Conservation (phyloP, 30 jellyfish, hydroid and myxozoan species). For the Hydra vulgaris region DNA sequence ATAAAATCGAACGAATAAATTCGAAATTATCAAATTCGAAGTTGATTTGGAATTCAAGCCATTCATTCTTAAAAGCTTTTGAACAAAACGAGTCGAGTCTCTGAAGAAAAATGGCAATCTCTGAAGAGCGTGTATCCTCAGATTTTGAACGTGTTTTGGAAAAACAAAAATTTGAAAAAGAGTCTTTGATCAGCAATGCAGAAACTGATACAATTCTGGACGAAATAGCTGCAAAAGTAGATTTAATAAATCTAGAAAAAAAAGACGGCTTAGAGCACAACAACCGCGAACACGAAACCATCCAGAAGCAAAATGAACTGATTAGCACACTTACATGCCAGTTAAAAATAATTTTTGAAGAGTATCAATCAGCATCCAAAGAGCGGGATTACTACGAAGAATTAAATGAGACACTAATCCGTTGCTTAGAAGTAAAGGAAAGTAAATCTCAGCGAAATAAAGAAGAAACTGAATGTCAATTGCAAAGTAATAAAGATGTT, state of each 20-base stretch:
- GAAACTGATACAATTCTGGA: slow-evolving; percentile 22
- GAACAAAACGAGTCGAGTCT: not conserved
- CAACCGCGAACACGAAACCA: slow-evolving; percentile 18
- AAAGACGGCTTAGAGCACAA: slow-evolving; percentile 9
- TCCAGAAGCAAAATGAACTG: slow-evolving; percentile 27
- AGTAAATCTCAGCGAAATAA: slow-evolving; percentile 17
- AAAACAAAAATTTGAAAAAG: slow-evolving; percentile 9
- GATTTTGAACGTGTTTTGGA: slow-evolving; percentile 12
- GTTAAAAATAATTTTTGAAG: slow-evolving; percentile 21
- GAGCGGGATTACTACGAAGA: slow-evolving; percentile 39
- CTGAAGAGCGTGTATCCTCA: slow-evolving; percentile 24
- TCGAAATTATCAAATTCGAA: not conserved
- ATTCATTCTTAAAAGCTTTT: not conserved
- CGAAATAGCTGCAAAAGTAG: slow-evolving; percentile 40
- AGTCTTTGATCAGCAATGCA: not conserved
- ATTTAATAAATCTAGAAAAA: slow-evolving; percentile 21
- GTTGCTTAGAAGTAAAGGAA: slow-evolving; percentile 26
- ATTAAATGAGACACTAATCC: slow-evolving; percentile 26
- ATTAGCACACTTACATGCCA: slow-evolving; percentile 18
- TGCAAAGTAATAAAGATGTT: not conserved
- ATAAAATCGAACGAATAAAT: not conserved
- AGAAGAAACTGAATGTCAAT: not conserved
- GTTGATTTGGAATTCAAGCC: not conserved
- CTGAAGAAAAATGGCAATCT: slow-evolving; percentile 15
- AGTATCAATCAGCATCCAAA: slow-evolving; percentile 13